Percentiles rank a stretch among this genome's conserved stretches.
These are phyloP conservation scores for Apodemus agrarius DNA, from an alignment of 2,797 vertebrate species.

Conservation along the genomic window DNA sequence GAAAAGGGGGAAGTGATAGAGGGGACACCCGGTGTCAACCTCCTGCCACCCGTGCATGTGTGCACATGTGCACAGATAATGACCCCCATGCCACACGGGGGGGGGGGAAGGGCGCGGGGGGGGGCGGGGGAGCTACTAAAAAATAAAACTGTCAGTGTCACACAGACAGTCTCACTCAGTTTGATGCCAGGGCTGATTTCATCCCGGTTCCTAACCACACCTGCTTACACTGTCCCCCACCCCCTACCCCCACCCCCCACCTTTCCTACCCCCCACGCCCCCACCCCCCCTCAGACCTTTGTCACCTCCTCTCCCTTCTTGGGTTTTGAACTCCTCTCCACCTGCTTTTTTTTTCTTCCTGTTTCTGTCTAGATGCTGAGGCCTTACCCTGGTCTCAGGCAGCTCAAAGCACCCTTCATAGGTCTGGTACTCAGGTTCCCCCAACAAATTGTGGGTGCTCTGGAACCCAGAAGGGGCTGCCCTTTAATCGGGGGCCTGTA, in stretches of 20 bases:
- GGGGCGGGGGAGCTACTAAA: not conserved
- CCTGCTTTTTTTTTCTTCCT: too few species aligned
- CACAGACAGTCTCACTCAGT: not conserved
- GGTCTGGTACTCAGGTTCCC: not conserved
- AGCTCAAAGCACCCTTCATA: not conserved
- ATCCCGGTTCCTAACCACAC: not conserved
- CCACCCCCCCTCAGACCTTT: not conserved
- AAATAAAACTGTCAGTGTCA: not conserved
- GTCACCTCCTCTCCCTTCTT: not conserved
- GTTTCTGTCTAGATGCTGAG: not conserved
- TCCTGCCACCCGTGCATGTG: not conserved
- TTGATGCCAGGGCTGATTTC: not conserved
- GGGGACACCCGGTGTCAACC: not conserved
- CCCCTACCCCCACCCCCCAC: too few species aligned
- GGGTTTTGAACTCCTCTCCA: not conserved
- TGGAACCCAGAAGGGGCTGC: not conserved
- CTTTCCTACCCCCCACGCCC: too few species aligned
- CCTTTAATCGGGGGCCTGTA: not conserved
- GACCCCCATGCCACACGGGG: not conserved
- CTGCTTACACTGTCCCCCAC: not conserved
- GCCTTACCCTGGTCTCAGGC: not conserved
- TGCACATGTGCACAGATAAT: too few species aligned
- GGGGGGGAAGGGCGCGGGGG: rapidly evolving
- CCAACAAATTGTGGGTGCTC: not conserved
- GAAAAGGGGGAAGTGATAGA: too few species aligned